Evolutionary conservation across 2,113 vertebrate species (phyloP).

Genomic region (Elephas maximus): DNA sequence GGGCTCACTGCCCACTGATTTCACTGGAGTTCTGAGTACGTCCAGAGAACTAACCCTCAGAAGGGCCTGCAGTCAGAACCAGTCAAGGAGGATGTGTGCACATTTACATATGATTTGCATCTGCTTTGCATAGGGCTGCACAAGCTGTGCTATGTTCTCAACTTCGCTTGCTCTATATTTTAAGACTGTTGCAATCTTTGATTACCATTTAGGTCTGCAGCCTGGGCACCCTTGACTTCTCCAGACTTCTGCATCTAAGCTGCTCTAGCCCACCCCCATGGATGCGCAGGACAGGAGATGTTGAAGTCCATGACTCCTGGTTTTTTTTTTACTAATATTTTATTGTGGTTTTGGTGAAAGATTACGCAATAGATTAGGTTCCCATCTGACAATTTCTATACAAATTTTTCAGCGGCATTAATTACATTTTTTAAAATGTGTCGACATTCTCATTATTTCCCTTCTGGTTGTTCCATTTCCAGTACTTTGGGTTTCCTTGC

Average conservation of each 20-base stretch:
- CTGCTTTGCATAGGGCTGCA: conserved; percentile 71
- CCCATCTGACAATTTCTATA: too few relatives aligned
- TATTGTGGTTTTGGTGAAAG: too few relatives aligned
- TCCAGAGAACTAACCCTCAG: not conserved
- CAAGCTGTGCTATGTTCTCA: conserved; percentile 76
- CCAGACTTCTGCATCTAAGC: conserved; percentile 28
- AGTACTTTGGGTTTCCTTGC: too few relatives aligned
- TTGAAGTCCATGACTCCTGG: too few relatives aligned
- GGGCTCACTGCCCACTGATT: not conserved
- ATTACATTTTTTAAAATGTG: too few relatives aligned
- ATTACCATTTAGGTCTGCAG: conserved; percentile 67
- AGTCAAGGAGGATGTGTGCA: not conserved
- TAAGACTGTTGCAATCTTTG: conserved; percentile 75
- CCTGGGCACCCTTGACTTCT: conserved; percentile 40
- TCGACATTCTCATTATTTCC: too few relatives aligned
- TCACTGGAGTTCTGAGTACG: not conserved
- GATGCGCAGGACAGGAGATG: too few relatives aligned
- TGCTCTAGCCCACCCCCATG: not conserved
- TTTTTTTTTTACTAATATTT: too few relatives aligned
- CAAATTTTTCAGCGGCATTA: too few relatives aligned
- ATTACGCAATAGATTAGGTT: too few relatives aligned
- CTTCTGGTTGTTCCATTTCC: too few relatives aligned
- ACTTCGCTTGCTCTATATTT: conserved; percentile 71
- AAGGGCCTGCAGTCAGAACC: conserved; percentile 15
- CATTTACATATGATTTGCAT: conserved; percentile 80